These are phyloP conservation scores for Diabrotica undecimpunctata DNA, from an alignment of 1,140 invertebrate genomes.

Conservation along the genomic window DNA sequence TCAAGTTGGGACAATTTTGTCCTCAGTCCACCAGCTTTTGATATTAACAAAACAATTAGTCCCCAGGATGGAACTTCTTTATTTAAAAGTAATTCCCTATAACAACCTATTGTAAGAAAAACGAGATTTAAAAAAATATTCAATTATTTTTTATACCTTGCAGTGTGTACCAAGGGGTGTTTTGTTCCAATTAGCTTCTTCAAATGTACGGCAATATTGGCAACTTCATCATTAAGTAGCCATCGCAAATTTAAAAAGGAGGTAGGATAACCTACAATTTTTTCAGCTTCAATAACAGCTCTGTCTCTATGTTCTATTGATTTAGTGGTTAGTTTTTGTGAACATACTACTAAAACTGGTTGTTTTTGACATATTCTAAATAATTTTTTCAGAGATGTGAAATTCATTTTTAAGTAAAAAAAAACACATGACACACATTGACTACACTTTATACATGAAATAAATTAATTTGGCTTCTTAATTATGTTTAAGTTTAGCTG, in stretches of 20 bases:
- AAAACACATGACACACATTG: no score
- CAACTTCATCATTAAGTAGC: conserved; percentile 88
- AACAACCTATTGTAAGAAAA: conserved; percentile 11
- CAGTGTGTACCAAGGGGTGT: conserved; percentile 88
- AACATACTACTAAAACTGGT: background rate
- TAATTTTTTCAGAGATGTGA: background rate
- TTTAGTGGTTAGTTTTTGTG: background rate
- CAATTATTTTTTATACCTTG: conserved; percentile 58
- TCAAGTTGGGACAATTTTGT: conserved; percentile 71
- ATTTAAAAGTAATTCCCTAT: conserved; percentile 35
- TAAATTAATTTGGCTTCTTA: no score
- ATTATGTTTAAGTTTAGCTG: no score
- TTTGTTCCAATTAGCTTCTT: conserved; percentile 89
- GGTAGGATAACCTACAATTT: conserved; percentile 92
- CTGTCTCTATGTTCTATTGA: conserved; percentile 7
- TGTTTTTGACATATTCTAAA: background rate
- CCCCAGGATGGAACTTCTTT: conserved; percentile 64
- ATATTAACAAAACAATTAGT: conserved; percentile 83
- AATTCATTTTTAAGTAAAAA: background rate
- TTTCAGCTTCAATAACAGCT: conserved; percentile 87
- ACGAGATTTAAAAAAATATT: background rate
- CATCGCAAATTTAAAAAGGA: conserved; percentile 89
- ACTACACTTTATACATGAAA: no score
- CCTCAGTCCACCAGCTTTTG: conserved; percentile 81
- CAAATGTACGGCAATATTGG: conserved; percentile 85